A percentile compares a stretch with the other conserved stretches of the same genome.
phyloP scores from a whole-genome alignment of 2,797 vertebrate genomes.

The Cyclopterus lumpus region DNA sequence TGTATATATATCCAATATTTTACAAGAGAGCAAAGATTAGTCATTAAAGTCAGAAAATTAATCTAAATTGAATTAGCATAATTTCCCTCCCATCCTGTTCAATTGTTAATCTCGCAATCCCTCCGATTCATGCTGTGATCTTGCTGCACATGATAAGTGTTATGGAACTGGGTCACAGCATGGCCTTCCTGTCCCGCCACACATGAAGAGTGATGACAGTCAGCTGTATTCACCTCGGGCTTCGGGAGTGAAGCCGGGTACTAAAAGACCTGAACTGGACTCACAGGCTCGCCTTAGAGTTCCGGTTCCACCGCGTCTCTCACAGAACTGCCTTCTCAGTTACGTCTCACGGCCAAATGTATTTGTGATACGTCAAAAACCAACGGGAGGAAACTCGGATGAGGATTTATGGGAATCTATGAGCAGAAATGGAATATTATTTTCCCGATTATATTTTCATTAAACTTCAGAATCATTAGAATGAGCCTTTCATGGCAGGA shows the following conservation, averaged over 20 bases:
- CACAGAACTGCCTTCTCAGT: no score
- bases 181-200: not conserved
- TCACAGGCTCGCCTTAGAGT: not conserved
- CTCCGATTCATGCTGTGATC: not conserved
- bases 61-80: not conserved
- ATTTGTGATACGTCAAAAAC: not conserved
- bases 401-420: not conserved
- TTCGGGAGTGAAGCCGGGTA: not conserved
- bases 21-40: constrained; percentile 2
- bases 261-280: not conserved
- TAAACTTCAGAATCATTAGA: no score
- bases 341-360: not conserved
- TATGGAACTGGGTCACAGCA: not conserved
- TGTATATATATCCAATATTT: not conserved
- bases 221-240: not conserved
- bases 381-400: no score
- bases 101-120: not conserved
- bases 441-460: no score
- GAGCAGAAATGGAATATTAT: not conserved
- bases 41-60: not conserved
- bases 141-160: not conserved
- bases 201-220: not conserved
- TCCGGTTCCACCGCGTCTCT: no score
- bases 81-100: not conserved
- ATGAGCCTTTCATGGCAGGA: no score